Conservation (phyloP, 2,888 invertebrate genomes). For the Eupithecia exiguata region DNA sequence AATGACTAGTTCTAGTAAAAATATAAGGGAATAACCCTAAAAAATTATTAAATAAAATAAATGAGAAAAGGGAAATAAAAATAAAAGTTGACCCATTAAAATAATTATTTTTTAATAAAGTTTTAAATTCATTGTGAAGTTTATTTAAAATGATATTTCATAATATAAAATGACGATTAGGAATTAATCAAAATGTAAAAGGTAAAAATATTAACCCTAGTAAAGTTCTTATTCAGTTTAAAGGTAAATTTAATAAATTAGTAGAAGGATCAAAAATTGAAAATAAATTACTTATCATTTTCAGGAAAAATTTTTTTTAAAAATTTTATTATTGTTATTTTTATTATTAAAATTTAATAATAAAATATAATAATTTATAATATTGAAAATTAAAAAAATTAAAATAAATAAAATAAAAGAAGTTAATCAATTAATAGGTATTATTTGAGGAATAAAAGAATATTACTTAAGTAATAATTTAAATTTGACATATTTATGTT, state of each 20-base stretch:
- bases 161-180: slow-evolving; percentile 77
- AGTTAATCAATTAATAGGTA: slow-evolving; percentile 83
- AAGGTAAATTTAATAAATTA: slow-evolving; percentile 75
- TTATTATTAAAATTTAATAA: slow-evolving; percentile 56
- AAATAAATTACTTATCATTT: slow-evolving; percentile 88
- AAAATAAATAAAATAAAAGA: slow-evolving; percentile 68
- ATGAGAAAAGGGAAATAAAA: slow-evolving; percentile 83
- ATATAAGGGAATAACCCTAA: slow-evolving; percentile 88
- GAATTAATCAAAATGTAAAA: slow-evolving; percentile 80
- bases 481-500: slow-evolving; percentile 86
- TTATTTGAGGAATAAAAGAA: slow-evolving; percentile 88
- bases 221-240: slow-evolving; percentile 85
- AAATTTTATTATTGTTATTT: slow-evolving; percentile 55
- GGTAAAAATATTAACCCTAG: slow-evolving; percentile 81
- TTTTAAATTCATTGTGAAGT: slow-evolving; percentile 84
- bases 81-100: slow-evolving; percentile 80
- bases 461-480: slow-evolving; percentile 84
- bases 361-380: slow-evolving; percentile 80
- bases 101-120: slow-evolving; percentile 72
- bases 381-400: slow-evolving; percentile 78
- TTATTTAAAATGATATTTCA: slow-evolving; percentile 77
- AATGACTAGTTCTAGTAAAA: slow-evolving; percentile 87
- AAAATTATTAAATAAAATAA: slow-evolving; percentile 87
- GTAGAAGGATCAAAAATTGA: slow-evolving; percentile 87
- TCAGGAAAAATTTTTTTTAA: slow-evolving; percentile 69